Base-by-base conservation (phyloP, 2,113 vertebrate genomes). In the Chionodraco myersi region DNA sequence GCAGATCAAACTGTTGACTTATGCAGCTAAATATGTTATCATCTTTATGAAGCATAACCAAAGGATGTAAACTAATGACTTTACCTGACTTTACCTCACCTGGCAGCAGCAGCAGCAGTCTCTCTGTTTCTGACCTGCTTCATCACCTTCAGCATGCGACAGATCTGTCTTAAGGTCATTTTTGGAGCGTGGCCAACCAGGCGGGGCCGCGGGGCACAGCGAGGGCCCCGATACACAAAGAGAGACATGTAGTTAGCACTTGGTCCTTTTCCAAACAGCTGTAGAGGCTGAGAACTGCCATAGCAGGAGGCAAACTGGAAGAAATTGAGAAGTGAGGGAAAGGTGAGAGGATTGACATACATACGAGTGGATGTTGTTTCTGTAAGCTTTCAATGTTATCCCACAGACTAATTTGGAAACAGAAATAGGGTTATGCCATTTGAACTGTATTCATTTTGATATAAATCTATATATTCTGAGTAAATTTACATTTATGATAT, bases 141-240 rank as follows among this genome's bases (percentile, higher is more conserved):
- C 95, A 96, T 93, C 62, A 90, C 10, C 68, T 91, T 93, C 62
- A 96, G 86, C 92, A 92, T 86, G 49, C 80, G 82, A 77, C 90
- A 95, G 85, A 96, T 94, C 91, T 96, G 95, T 13, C 93, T 84
- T 72, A 96, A 84, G 10, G 95, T 95, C 94, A 96, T 93, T 75
- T 82, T 90, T 0, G 94, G 95, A 13, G 87, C 44, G 5, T 93
- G 91, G 77, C 45, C 87, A 5, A 72, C 77, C 85, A 95, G 79
- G 23, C 89, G 90, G 45, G 94, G 92, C 4, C 86, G 68, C 0
- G 94, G 94, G 10, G 84, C 53, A 18, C 73, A 82, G 18, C 76
- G 83, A 16, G 95, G 95, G 7, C 91, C 92, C 21, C 90, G 85
- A 75, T 93, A 57, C 1, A 77, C 15, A 41, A 95, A 30, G 15